These are phyloP conservation scores for Loripinus fragilis DNA, from an alignment of 2,888 invertebrate genomes.

Conservation along the genomic window DNA sequence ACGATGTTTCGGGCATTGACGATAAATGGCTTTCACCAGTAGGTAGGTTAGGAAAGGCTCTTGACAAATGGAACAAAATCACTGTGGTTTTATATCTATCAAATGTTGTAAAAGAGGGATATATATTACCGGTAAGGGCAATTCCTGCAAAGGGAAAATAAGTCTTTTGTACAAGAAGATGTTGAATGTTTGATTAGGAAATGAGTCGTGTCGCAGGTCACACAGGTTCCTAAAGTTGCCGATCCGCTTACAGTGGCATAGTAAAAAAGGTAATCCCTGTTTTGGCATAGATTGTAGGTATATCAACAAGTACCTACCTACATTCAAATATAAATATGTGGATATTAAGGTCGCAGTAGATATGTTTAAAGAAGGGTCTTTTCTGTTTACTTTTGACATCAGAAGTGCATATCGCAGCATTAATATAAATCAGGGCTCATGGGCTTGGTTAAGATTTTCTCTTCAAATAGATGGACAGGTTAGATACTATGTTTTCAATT, in stretches of 20 bases:
- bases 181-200: slow-evolving; percentile 34
- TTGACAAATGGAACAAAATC: neutral
- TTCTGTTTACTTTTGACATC: slow-evolving; percentile 32
- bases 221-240: slow-evolving; percentile 27
- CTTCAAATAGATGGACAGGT: slow-evolving; percentile 1
- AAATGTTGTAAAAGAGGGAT: slow-evolving; percentile 1
- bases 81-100: neutral
- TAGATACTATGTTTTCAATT: slow-evolving; percentile 35
- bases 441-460: slow-evolving; percentile 44
- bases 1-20: neutral
- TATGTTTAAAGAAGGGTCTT: slow-evolving; percentile 26
- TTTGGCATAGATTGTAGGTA: slow-evolving; percentile 44
- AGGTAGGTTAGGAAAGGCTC: neutral
- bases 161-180: slow-evolving; percentile 38
- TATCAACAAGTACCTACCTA: slow-evolving; percentile 38
- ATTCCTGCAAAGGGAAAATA: slow-evolving; percentile 22
- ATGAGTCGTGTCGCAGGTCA: slow-evolving; percentile 35
- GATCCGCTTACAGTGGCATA: slow-evolving; percentile 50
- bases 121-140: slow-evolving; percentile 41
- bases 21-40: neutral
- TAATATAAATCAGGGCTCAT: slow-evolving; percentile 29
- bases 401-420: slow-evolving; percentile 48
- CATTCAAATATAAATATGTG: slow-evolving; percentile 38
- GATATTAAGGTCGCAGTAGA: slow-evolving; percentile 29
- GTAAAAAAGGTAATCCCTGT: slow-evolving; percentile 26